Evolutionary conservation across 2,888 invertebrate species (phyloP).

Genomic region (Plagiodera versicolora): DNA sequence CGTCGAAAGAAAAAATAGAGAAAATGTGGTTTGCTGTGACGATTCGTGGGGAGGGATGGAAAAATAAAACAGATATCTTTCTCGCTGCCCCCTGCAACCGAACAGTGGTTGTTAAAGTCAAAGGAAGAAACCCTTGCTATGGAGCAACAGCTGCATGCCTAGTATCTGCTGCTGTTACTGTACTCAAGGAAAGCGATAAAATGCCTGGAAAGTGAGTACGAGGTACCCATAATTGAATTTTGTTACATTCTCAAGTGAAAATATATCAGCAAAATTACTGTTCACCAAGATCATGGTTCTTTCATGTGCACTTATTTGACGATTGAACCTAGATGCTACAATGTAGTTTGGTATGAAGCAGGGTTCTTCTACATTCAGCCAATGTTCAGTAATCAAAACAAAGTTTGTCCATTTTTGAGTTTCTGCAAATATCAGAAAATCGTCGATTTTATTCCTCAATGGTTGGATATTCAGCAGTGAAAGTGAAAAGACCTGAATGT

Average conservation of each 20-base stretch:
- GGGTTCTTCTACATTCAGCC: constrained; percentile 1
- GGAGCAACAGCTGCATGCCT: constrained; percentile 76
- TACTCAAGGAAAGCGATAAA: constrained; percentile 74
- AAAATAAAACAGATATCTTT: constrained; percentile 61
- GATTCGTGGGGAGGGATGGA: constrained; percentile 81
- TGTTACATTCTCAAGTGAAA: not conserved
- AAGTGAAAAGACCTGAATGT: constrained; percentile 2
- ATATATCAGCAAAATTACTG: constrained; percentile 1
- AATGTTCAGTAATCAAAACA: constrained; percentile 3
- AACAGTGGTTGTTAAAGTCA: constrained; percentile 66
- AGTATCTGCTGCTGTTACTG: constrained; percentile 71
- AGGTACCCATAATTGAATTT: not conserved
- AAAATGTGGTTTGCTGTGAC: constrained; percentile 67
- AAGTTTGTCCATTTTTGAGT: not conserved
- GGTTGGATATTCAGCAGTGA: not conserved
- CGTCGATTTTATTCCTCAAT: constrained; percentile 2
- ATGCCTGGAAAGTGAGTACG: constrained; percentile 61
- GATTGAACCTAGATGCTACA: constrained; percentile 4
- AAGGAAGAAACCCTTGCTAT: constrained; percentile 77
- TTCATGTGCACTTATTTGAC: not conserved
- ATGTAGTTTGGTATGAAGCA: constrained; percentile 7
- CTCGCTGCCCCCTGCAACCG: constrained; percentile 61
- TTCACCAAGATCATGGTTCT: constrained; percentile 8
- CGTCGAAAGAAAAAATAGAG: constrained; percentile 60
- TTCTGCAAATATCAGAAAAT: constrained; percentile 6